Base-by-base conservation (phyloP, 1,140 invertebrate species). In the Oscheius sp. region DNA sequence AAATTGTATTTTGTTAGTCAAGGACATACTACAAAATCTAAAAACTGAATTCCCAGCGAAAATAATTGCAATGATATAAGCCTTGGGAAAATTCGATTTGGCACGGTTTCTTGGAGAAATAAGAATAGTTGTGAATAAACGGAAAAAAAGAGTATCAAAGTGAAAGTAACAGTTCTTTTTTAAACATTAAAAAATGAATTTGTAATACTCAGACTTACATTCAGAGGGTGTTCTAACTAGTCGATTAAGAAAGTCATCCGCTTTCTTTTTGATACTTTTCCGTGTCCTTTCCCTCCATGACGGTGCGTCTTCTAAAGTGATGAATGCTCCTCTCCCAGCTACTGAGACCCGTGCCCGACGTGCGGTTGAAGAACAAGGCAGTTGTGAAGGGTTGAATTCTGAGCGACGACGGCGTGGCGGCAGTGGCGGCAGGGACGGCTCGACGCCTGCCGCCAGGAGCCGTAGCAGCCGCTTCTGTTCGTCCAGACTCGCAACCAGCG, bases 201-300 rank as follows among this genome's bases (percentile, higher is more conserved):
- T 23, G 7, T 7, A 4, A 15, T 7, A 15, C 23, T 7, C 4
- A 26, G 23, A 55, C 49, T 55, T 55, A 55, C 49, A 55, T 23
- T 55, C 49, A 7, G 49, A 55, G 15, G 49, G 49, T 13, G 49
- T 13, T 23, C 49, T 55, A 23, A 55, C 49, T 26, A 55, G 23
- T 23, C 49, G 7, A 26, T 55, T 55, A 26, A 55, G 7, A 13
- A 55, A 55, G 23, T 55, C 49, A 26, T 55, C 62, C 29, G 62
- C 18, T 64, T 38, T 35, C 34, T 31, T 62, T 64, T 64, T 64
- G 31, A 64, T 35, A 38, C 62, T 64, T 38, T 64, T 38, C 42
- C 31, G 32, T 36, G 62, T 32, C 20, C 34, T 3, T 36, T 35
- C 3, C 15, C 10, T 35, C 62, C 62, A 64, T 15, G 49, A 55